These are phyloP conservation scores for Sebastes schlegelii DNA, from an alignment of 2,113 vertebrate genomes.

Conservation along the genomic window DNA sequence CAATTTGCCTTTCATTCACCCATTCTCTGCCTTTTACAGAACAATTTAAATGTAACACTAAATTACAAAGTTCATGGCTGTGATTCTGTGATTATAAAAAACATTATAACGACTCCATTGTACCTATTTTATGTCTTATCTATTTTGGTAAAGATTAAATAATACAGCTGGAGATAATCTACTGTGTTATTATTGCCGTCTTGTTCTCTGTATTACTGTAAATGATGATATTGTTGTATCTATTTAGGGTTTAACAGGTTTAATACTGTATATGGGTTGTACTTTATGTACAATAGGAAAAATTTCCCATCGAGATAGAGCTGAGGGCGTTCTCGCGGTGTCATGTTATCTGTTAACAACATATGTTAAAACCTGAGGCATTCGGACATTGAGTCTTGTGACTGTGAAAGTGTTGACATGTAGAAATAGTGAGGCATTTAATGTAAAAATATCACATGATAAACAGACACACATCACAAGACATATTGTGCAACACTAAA, in stretches of 20 bases:
- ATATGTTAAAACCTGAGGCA: constrained; percentile 22
- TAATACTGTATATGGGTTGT: background rate
- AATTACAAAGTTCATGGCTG: background rate
- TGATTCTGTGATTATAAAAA: background rate
- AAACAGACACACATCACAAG: constrained; percentile 27
- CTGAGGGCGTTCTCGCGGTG: background rate
- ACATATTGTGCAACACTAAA: constrained; percentile 1
- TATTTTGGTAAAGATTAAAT: background rate
- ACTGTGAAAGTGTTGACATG: background rate
- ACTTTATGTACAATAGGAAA: background rate
- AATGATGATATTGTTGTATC: background rate
- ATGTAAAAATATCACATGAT: background rate
- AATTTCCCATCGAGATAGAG: background rate
- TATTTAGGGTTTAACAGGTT: background rate
- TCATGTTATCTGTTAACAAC: constrained; percentile 3
- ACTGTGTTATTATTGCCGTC: background rate
- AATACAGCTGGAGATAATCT: background rate
- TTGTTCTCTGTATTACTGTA: background rate
- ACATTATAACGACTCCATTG: background rate
- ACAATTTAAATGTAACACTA: background rate
- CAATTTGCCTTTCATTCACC: background rate
- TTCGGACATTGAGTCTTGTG: background rate
- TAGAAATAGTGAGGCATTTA: background rate
- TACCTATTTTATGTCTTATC: background rate
- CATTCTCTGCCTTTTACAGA: background rate